Conservation (phyloP, 1,140 invertebrate genomes). For the Carposina sasakii region DNA sequence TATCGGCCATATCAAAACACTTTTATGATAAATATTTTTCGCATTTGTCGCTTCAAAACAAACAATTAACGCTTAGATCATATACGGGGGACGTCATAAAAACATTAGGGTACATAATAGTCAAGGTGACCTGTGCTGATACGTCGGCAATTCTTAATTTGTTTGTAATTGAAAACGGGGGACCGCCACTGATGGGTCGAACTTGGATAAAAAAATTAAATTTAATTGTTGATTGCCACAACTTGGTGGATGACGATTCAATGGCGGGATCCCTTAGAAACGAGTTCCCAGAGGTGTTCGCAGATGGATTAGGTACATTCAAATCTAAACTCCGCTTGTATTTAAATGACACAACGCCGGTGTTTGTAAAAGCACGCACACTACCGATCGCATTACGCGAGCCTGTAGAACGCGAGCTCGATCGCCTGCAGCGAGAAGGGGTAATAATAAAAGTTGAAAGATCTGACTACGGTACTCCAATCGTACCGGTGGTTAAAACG, state of each 20-base stretch:
- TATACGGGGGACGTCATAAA: conserved; percentile 24
- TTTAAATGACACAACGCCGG: background rate
- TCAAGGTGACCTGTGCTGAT: conserved; percentile 15
- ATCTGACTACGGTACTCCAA: conserved; percentile 4
- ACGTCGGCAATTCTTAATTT: conserved; percentile 7
- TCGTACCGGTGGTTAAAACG: conserved; percentile 1
- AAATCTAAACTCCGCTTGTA: conserved; percentile 2
- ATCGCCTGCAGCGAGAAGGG: background rate
- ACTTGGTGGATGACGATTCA: conserved; percentile 15
- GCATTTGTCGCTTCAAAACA: conserved; percentile 11
- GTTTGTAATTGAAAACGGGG: conserved; percentile 13
- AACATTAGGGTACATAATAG: conserved; percentile 17
- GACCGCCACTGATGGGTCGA: conserved; percentile 20
- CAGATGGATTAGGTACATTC: conserved; percentile 3
- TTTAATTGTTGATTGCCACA: conserved; percentile 16
- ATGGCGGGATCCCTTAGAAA: conserved; percentile 14
- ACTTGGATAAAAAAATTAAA: conserved; percentile 29
- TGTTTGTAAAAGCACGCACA: background rate
- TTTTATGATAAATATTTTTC: conserved; percentile 11
- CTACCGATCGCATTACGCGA: background rate
- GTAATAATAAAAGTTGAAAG: background rate
- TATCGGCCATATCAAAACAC: conserved; percentile 15
- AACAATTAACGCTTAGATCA: conserved; percentile 10
- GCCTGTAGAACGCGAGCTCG: background rate
- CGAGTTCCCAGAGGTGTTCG: conserved; percentile 12